Percentiles rank a stretch among this genome's conserved stretches.
phyloP scores from a whole-genome alignment of 37 sponge, comb jelly and placozoan genomes.

The Halichondria panicea region DNA sequence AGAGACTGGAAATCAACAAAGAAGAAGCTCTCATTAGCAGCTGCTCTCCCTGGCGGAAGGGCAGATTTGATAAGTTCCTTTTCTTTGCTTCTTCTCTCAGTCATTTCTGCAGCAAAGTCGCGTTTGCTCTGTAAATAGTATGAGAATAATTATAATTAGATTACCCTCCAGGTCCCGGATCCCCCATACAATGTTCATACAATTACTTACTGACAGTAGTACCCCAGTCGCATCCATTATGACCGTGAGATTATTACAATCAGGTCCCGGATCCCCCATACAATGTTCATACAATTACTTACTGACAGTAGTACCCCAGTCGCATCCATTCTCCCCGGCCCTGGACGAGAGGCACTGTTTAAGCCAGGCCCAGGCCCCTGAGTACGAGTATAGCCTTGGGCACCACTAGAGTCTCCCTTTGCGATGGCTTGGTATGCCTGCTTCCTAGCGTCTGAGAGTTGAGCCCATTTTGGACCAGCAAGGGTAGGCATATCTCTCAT shows the following conservation, averaged over 20 bases:
- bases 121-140: conserved; percentile 31
- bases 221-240: conserved; percentile 56
- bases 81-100: conserved; percentile 28
- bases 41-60: conserved; percentile 2
- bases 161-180: too few species aligned
- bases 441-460: conserved; percentile 55
- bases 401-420: conserved; percentile 38
- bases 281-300: too few species aligned
- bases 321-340: conserved; percentile 52
- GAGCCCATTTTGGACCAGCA: conserved; percentile 66
- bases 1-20: conserved; percentile 77
- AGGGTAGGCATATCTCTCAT: conserved; percentile 68
- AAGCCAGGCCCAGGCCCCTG: neutral
- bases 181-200: too few species aligned
- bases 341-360: neutral
- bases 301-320: conserved; percentile 65
- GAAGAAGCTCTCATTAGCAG: conserved; percentile 38
- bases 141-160: too few species aligned
- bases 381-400: neutral
- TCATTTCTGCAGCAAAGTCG: conserved; percentile 25
- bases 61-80: neutral
- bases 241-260: too few species aligned
- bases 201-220: conserved; percentile 68
- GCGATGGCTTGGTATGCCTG: conserved; percentile 46
- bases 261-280: too few species aligned